phyloP scores from a whole-genome alignment of 1,140 invertebrate species.

The Tetramorium simillimum region DNA sequence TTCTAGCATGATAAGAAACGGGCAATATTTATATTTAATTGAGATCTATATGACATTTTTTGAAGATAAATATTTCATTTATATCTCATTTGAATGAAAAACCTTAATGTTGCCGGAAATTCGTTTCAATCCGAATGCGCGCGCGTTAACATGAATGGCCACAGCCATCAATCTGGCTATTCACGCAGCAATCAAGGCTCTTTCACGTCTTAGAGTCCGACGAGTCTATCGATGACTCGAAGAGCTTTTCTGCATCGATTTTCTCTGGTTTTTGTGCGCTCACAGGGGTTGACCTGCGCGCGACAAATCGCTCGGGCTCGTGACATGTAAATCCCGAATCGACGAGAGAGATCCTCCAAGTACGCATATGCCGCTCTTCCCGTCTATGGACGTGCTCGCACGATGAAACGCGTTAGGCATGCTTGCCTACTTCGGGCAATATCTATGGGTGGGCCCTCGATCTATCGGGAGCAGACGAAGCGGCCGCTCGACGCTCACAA shows the following conservation, averaged over 20 bases:
- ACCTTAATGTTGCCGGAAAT: background rate
- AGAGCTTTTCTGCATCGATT: conserved; percentile 39
- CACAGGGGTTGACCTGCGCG: conserved; percentile 34
- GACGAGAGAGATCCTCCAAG: conserved; percentile 23
- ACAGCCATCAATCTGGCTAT: conserved; percentile 26
- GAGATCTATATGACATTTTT: background rate
- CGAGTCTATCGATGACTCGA: conserved; percentile 20
- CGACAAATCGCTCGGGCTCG: conserved; percentile 54
- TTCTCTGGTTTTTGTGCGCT: conserved; percentile 49
- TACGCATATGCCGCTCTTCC: background rate
- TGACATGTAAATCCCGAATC: conserved; percentile 69
- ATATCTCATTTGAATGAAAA: background rate
- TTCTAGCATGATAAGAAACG: background rate
- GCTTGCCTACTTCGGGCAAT: conserved; percentile 72
- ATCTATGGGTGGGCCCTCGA: conserved; percentile 69
- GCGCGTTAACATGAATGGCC: background rate
- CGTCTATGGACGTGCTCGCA: conserved; percentile 43
- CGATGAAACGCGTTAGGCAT: conserved; percentile 73
- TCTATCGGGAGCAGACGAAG: conserved; percentile 6
- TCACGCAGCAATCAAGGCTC: conserved; percentile 55
- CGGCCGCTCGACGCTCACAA: conserved; percentile 61
- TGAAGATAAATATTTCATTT: background rate
- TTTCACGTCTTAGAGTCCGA: conserved; percentile 39
- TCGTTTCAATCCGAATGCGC: background rate
- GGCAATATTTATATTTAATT: background rate